phyloP scores from a whole-genome alignment of 1,140 invertebrate species.

The Mya arenaria region DNA sequence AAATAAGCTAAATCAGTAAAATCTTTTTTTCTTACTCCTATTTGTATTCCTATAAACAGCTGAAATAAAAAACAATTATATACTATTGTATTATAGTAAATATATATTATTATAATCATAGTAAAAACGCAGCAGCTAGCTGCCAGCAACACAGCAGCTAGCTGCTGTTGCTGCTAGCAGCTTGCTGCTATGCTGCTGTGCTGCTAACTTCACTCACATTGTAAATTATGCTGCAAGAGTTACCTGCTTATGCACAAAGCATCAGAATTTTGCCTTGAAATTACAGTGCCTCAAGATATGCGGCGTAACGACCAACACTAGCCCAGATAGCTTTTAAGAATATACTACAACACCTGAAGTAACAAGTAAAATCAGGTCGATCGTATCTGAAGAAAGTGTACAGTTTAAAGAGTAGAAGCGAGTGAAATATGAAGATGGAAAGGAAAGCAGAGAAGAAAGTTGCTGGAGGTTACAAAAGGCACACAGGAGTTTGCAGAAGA shows the following conservation, averaged over 20 bases:
- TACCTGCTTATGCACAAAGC: constrained; percentile 16
- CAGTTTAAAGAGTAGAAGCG: constrained; percentile 44
- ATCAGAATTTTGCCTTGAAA: constrained; percentile 17
- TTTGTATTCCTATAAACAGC: too few relatives aligned
- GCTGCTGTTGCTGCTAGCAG: too few relatives aligned
- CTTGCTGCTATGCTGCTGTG: too few relatives aligned
- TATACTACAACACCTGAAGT: not conserved
- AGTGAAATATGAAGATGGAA: constrained; percentile 34
- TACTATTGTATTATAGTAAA: too few relatives aligned
- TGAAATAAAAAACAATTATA: too few relatives aligned
- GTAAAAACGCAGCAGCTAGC: too few relatives aligned
- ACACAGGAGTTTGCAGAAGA: not conserved
- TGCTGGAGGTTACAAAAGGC: not conserved
- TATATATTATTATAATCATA: too few relatives aligned
- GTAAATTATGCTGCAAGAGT: constrained; percentile 4
- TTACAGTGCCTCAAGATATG: constrained; percentile 3
- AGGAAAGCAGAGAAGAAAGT: constrained; percentile 27
- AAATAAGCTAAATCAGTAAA: too few relatives aligned
- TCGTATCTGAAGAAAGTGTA: not conserved
- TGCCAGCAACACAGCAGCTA: too few relatives aligned
- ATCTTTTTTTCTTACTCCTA: too few relatives aligned
- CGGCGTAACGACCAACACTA: constrained; percentile 3
- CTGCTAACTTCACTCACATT: too few relatives aligned
- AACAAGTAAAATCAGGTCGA: not conserved
- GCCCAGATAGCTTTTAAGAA: constrained; percentile 15